phyloP scores from a whole-genome alignment of 1,140 invertebrate species.

The Nymphalis io region DNA sequence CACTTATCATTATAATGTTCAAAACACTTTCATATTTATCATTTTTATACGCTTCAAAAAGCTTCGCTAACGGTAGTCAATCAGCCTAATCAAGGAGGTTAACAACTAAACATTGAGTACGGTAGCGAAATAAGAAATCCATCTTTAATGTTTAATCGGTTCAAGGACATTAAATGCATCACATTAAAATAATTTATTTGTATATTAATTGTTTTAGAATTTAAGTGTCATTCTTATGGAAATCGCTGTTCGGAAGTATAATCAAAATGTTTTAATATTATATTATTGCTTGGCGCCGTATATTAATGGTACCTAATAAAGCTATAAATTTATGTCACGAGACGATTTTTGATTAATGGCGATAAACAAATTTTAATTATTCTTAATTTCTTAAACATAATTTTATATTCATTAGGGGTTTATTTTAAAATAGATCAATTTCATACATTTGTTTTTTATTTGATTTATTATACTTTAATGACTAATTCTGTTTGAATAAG shows the following conservation, averaged over 20 bases:
- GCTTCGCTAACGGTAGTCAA: background rate
- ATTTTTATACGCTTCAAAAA: background rate
- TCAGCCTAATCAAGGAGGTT: background rate
- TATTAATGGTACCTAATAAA: background rate
- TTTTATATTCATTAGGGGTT: too few species aligned
- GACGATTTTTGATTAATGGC: background rate
- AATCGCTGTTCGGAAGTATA: background rate
- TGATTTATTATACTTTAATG: too few species aligned
- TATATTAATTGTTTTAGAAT: slow-evolving; percentile 9
- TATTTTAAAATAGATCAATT: too few species aligned
- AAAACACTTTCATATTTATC: too few species aligned
- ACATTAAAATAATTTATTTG: slow-evolving; percentile 16
- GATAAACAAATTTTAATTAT: background rate
- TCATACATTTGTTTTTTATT: too few species aligned
- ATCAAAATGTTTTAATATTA: background rate
- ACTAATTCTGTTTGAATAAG: too few species aligned
- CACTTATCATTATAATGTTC: too few species aligned
- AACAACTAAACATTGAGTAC: background rate
- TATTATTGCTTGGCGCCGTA: background rate
- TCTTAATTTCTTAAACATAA: too few species aligned
- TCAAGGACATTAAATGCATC: slow-evolving; percentile 3
- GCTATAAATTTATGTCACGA: background rate
- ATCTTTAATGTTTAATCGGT: background rate
- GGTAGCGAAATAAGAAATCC: background rate
- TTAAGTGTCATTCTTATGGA: slow-evolving; percentile 3